Conservation (phyloP, 1,140 invertebrate species). For the Sinella curviseta region DNA sequence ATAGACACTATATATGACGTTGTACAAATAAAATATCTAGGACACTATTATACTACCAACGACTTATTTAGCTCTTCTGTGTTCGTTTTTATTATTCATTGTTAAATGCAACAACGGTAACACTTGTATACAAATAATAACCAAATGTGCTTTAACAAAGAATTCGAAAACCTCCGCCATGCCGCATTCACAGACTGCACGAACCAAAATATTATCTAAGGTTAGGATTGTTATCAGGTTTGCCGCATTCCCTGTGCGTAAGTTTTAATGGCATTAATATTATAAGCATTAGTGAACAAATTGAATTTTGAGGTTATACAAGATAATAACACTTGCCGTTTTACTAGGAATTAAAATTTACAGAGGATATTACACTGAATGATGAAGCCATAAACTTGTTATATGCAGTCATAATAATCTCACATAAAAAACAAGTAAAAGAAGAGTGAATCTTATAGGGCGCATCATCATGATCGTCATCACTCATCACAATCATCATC, state of each 20-base stretch:
- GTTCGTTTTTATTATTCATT: not conserved
- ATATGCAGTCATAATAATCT: not conserved
- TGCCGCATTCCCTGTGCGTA: not conserved
- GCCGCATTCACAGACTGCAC: not conserved
- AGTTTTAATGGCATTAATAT: too few relatives aligned
- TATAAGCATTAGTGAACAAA: too few relatives aligned
- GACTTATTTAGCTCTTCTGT: not conserved
- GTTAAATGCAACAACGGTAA: too few relatives aligned
- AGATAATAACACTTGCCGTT: not conserved
- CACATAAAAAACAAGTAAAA: not conserved
- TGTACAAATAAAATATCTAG: constrained; percentile 14
- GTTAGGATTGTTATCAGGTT: not conserved
- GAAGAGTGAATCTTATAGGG: constrained; percentile 13
- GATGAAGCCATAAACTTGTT: constrained; percentile 13
- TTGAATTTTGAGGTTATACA: constrained; percentile 6
- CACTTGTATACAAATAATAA: too few relatives aligned
- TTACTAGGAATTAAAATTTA: not conserved
- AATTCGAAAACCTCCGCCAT: too few relatives aligned
- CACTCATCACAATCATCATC: not conserved
- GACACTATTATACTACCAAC: constrained; percentile 6
- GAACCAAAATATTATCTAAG: constrained; percentile 21
- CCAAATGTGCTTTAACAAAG: too few relatives aligned
- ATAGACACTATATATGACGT: too few relatives aligned
- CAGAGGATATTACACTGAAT: not conserved
- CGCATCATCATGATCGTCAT: not conserved